These are phyloP conservation scores for Patella depressa DNA, from an alignment of 2,888 invertebrate genomes.

Conservation along the genomic window DNA sequence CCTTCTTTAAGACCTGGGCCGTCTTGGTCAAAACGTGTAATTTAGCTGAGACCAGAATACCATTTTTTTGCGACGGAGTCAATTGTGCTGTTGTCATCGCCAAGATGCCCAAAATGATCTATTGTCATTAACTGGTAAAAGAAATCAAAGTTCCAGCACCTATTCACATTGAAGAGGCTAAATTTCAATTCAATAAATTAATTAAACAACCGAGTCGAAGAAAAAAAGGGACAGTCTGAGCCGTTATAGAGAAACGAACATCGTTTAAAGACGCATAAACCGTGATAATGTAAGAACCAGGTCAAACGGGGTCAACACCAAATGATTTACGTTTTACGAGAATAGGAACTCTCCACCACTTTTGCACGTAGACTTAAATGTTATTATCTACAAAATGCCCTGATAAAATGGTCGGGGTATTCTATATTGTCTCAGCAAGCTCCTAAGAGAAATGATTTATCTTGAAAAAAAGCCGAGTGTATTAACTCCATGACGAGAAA, in stretches of 20 bases:
- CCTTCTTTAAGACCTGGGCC: not conserved
- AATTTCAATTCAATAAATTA: not conserved
- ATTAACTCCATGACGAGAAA: not conserved
- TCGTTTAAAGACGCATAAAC: conserved; percentile 6
- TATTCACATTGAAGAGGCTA: not conserved
- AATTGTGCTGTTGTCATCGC: conserved; percentile 2
- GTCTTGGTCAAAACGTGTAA: conserved; percentile 4
- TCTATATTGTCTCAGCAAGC: conserved; percentile 5
- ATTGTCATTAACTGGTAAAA: not conserved
- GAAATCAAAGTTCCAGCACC: conserved; percentile 6
- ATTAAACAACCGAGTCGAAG: not conserved
- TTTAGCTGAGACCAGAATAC: not conserved
- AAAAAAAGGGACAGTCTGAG: not conserved
- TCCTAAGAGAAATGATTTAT: conserved; percentile 5
- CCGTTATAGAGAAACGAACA: not conserved
- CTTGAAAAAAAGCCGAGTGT: not conserved
- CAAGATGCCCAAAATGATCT: conserved; percentile 10
- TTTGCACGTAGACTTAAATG: not conserved
- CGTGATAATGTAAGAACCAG: not conserved
- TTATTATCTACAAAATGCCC: not conserved
- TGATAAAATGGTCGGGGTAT: not conserved
- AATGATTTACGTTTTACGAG: not conserved
- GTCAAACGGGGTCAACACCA: not conserved
- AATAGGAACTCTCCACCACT: not conserved
- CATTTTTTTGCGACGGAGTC: not conserved